These are phyloP conservation scores for Peromyscus polionotus DNA, from an alignment of 2,113 vertebrate species.

Conservation along the genomic window DNA sequence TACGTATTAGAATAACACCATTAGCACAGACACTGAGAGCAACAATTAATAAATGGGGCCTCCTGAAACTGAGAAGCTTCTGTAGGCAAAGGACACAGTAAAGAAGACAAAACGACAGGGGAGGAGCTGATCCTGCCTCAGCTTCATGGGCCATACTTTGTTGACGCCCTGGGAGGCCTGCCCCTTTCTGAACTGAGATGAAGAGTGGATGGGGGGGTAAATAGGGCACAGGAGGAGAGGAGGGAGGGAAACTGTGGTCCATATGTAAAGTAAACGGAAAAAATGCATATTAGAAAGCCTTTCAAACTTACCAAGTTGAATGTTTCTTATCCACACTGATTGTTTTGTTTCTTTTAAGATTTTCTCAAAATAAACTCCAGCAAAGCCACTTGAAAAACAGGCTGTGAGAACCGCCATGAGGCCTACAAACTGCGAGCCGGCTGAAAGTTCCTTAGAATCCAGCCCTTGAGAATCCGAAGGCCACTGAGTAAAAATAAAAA, in stretches of 20 bases:
- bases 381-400: constrained; percentile 98
- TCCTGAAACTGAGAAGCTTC: too few species aligned
- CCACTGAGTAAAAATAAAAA: constrained; percentile 90
- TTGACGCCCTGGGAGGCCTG: background rate
- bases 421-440: constrained; percentile 95
- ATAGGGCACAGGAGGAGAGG: too few species aligned
- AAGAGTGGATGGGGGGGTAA: too few species aligned
- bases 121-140: background rate
- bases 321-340: constrained; percentile 99
- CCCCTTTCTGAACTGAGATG: background rate
- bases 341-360: constrained; percentile 99
- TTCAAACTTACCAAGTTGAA: constrained; percentile 94
- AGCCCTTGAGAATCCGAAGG: constrained; percentile 90
- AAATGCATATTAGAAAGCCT: constrained; percentile 1
- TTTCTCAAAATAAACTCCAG: constrained; percentile 99
- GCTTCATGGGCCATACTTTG: background rate
- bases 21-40: too few species aligned
- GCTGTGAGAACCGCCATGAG: constrained; percentile 95
- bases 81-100: too few species aligned
- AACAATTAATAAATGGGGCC: too few species aligned
- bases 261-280: too few species aligned
- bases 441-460: constrained; percentile 89
- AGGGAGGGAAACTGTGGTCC: too few species aligned
- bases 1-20: too few species aligned
- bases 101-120: background rate